A percentile compares a stretch with the other conserved stretches of the same genome.
phyloP scores from a whole-genome alignment of 2,113 vertebrate species.

The Saguinus midas region DNA sequence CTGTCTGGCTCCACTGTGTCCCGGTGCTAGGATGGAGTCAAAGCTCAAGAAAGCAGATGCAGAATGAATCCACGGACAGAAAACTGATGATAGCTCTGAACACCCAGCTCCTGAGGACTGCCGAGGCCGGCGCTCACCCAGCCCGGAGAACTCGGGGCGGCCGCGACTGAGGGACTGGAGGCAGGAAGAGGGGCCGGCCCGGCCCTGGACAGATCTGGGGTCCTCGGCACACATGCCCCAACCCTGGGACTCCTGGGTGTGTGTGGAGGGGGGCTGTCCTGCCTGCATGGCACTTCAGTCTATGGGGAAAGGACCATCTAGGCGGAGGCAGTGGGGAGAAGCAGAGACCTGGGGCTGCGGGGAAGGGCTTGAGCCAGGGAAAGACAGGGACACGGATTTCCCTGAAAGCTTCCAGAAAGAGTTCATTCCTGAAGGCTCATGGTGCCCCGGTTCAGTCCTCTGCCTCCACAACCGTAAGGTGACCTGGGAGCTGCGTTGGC shows the following conservation, averaged over 20 bases:
- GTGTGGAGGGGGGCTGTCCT: background rate
- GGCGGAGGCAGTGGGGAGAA: background rate
- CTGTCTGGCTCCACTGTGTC: background rate
- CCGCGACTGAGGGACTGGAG: background rate
- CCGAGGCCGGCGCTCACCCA: background rate
- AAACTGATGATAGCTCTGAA: background rate
- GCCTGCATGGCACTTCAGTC: background rate
- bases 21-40: too few species aligned
- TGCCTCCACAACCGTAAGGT: background rate
- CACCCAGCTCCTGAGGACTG: background rate
- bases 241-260: background rate
- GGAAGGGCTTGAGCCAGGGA: background rate
- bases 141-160: fast-evolving
- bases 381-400: background rate
- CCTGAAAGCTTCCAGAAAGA: background rate
- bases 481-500: background rate
- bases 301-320: background rate
- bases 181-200: background rate
- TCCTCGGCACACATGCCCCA: background rate
- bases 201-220: background rate
- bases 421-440: background rate
- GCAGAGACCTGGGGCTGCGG: fast-evolving
- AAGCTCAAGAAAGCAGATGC: background rate
- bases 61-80: background rate
- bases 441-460: background rate